A percentile compares a stretch with the other conserved stretches of the same genome.
Conservation (phyloP, 1,140 invertebrate genomes). For the Drosophila littoralis region DNA sequence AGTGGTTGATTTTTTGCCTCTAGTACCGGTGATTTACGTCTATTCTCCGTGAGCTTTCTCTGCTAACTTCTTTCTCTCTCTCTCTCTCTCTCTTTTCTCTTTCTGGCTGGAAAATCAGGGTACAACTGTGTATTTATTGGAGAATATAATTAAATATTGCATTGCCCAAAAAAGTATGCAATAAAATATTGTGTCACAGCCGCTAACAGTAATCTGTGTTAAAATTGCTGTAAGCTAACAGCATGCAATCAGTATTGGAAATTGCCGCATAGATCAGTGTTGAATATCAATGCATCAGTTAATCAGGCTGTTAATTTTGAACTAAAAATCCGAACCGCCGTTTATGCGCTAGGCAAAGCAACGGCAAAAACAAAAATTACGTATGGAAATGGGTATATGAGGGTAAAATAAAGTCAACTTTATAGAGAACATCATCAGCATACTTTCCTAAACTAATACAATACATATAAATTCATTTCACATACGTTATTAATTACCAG, state of each 20-base stretch:
- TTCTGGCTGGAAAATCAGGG: no score
- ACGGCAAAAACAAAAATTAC: neutral
- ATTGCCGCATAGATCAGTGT: neutral
- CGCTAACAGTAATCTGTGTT: neutral
- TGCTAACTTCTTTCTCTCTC: no score
- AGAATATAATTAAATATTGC: no score
- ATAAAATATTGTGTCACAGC: neutral
- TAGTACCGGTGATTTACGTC: no score
- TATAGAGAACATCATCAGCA: slow-evolving; percentile 15
- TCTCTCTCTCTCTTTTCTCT: no score
- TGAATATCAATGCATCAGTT: neutral
- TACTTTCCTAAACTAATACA: slow-evolving; percentile 31
- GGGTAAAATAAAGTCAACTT: slow-evolving; percentile 6
- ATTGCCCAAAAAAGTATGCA: slow-evolving; percentile 15
- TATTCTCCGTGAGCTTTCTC: no score
- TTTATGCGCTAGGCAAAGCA: neutral
- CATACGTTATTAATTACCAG: slow-evolving; percentile 7
- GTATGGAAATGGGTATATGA: neutral
- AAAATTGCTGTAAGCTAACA: slow-evolving; percentile 8
- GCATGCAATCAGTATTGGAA: neutral
- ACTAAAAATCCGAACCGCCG: neutral
- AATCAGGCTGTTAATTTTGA: slow-evolving; percentile 2
- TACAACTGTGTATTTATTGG: no score
- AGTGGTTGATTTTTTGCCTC: no score
- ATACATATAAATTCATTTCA: slow-evolving; percentile 28